Conservation (phyloP, 1,140 invertebrate species). For the Saccostrea cuccullata region DNA sequence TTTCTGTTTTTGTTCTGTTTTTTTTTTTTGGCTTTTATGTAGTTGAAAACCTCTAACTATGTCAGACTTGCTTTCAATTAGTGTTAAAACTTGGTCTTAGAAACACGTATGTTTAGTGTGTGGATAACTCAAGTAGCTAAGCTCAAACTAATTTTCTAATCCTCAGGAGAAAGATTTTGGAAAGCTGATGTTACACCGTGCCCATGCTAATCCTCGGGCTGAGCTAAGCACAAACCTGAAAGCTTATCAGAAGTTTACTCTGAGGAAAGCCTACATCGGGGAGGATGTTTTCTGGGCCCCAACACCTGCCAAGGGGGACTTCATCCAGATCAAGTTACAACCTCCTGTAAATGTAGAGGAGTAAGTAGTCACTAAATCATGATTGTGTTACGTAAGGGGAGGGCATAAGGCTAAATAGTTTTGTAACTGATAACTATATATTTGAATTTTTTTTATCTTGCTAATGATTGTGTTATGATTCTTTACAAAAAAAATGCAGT, state of each 20-base stretch:
- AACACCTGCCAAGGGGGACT: slow-evolving; percentile 90
- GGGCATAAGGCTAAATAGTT: background rate
- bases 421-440: background rate
- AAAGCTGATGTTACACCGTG: slow-evolving; percentile 89
- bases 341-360: slow-evolving; percentile 87
- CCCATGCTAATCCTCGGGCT: slow-evolving; percentile 85
- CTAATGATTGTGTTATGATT: background rate
- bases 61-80: too few relatives aligned
- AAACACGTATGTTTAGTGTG: too few relatives aligned
- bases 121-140: too few relatives aligned
- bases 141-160: background rate
- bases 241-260: slow-evolving; percentile 89
- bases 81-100: too few relatives aligned
- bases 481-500: too few relatives aligned
- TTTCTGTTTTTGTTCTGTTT: too few relatives aligned
- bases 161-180: slow-evolving; percentile 94
- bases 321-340: slow-evolving; percentile 89
- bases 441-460: background rate
- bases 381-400: background rate
- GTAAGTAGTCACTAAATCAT: slow-evolving; percentile 79
- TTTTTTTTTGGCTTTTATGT: too few relatives aligned
- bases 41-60: too few relatives aligned
- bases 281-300: slow-evolving; percentile 96
- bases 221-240: slow-evolving; percentile 88
- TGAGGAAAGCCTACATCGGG: slow-evolving; percentile 91